These are phyloP conservation scores for Chloroclystis v-ata DNA, from an alignment of 2,888 invertebrate species.

Conservation along the genomic window DNA sequence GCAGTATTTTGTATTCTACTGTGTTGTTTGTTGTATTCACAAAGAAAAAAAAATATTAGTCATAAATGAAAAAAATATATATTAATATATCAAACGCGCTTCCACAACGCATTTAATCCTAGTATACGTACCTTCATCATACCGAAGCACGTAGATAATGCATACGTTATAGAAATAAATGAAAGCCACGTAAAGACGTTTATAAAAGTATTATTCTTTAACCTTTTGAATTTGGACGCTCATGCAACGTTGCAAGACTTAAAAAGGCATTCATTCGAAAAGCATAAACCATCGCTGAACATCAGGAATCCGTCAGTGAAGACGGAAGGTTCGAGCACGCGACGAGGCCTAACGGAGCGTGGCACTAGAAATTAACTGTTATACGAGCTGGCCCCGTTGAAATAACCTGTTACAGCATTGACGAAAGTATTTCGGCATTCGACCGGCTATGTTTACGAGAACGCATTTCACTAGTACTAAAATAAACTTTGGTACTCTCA, in stretches of 20 bases:
- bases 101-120: too few relatives aligned
- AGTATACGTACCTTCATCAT: too few relatives aligned
- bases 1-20: too few relatives aligned
- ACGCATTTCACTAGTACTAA: conserved; percentile 29
- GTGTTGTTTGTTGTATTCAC: too few relatives aligned
- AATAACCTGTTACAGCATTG: conserved; percentile 61
- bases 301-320: conserved; percentile 51
- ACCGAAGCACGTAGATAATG: too few relatives aligned
- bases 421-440: conserved; percentile 53
- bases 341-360: conserved; percentile 70
- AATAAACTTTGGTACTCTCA: conserved; percentile 18
- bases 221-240: neutral
- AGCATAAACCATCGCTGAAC: conserved; percentile 31
- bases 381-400: conserved; percentile 53
- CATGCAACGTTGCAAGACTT: conserved; percentile 7
- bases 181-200: too few relatives aligned
- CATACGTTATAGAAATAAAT: too few relatives aligned
- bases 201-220: too few relatives aligned
- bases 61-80: too few relatives aligned
- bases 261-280: conserved; percentile 18
- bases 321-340: conserved; percentile 65
- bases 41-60: too few relatives aligned
- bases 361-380: conserved; percentile 74
- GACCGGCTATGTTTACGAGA: conserved; percentile 26
- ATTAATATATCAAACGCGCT: too few relatives aligned